Percentiles rank a stretch among this genome's conserved stretches.
phyloP scores from a whole-genome alignment of 2,113 vertebrate genomes.

The Noctilio leporinus region DNA sequence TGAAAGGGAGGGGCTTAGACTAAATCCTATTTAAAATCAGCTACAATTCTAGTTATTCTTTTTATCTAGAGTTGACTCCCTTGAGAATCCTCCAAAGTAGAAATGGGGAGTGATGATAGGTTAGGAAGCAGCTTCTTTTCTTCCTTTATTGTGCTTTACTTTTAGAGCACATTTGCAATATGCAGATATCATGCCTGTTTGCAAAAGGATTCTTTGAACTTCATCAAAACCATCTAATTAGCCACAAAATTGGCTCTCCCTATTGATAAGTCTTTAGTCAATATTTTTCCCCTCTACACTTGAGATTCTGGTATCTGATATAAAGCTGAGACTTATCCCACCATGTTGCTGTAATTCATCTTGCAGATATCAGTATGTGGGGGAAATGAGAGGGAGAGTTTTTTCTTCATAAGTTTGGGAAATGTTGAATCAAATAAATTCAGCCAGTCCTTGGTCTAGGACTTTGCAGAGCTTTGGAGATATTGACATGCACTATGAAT shows the following conservation, averaged over 20 bases:
- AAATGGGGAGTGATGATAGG: background rate
- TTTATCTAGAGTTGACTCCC: background rate
- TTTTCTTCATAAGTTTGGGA: background rate
- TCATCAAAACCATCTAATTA: constrained; percentile 4
- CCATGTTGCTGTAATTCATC: background rate
- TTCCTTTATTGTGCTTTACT: background rate
- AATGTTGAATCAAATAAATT: constrained; percentile 13
- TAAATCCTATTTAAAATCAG: background rate
- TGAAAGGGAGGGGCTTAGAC: background rate
- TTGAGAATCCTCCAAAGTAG: background rate
- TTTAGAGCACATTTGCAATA: background rate
- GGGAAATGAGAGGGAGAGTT: background rate
- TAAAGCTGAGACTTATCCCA: background rate
- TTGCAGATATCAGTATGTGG: background rate
- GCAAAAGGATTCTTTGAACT: background rate
- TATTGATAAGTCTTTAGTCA: background rate
- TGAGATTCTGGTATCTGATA: constrained; percentile 11
- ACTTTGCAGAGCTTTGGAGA: background rate
- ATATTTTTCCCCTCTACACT: background rate
- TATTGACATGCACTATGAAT: background rate
- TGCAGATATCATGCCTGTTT: background rate
- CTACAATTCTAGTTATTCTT: background rate
- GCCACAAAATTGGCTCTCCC: background rate
- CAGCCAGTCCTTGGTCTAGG: background rate
- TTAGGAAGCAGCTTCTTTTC: background rate